Evolutionary conservation across 2,797 vertebrate species (phyloP).

Genomic region (Lemur catta): DNA sequence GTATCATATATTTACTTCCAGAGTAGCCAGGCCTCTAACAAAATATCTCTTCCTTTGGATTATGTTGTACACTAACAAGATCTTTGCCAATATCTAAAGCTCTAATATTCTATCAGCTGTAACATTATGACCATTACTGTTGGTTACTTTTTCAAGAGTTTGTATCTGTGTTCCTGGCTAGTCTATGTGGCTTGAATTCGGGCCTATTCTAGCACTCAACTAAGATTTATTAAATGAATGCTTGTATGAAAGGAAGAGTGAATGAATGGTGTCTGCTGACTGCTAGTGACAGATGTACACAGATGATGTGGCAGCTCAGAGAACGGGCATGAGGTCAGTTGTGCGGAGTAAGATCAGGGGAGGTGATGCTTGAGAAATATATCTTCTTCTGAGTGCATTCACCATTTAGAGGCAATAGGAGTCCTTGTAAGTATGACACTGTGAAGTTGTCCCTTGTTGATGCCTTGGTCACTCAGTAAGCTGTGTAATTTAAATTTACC

Average conservation of each 20-base stretch:
- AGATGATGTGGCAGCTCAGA: background rate
- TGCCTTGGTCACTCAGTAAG: background rate
- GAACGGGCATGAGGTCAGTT: background rate
- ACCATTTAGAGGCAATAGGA: background rate
- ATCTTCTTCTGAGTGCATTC: background rate
- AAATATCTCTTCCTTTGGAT: background rate
- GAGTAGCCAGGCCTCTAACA: background rate
- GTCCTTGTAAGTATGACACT: background rate
- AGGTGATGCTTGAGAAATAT: background rate
- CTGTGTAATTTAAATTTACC: background rate
- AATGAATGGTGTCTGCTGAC: background rate
- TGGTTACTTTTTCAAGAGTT: conserved; percentile 11
- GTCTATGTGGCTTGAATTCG: background rate
- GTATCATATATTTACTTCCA: conserved; percentile 3
- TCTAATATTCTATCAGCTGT: background rate
- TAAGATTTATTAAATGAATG: background rate
- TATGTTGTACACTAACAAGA: background rate
- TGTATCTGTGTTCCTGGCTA: background rate
- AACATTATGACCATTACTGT: background rate
- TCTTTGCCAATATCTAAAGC: background rate
- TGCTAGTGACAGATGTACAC: background rate
- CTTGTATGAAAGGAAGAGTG: background rate
- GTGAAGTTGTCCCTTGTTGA: background rate
- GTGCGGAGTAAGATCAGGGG: background rate
- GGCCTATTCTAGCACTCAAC: background rate